A percentile compares a stretch with the other conserved stretches of the same genome.
These are phyloP conservation scores for Polydrusus pterygomalis DNA, from an alignment of 2,888 invertebrate genomes.

Conservation along the genomic window DNA sequence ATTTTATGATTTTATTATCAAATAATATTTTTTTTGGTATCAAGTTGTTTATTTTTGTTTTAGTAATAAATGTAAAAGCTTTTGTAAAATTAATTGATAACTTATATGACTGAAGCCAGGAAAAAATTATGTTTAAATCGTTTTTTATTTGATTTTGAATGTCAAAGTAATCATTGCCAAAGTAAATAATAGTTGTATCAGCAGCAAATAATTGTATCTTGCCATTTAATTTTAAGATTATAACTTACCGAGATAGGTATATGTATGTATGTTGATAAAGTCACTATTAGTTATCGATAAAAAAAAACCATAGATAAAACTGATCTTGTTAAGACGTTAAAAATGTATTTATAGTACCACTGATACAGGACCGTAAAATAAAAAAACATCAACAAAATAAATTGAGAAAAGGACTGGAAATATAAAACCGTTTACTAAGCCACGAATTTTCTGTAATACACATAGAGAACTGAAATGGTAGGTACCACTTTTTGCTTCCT, in stretches of 20 bases:
- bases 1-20: too few species aligned
- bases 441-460: neutral
- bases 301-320: neutral
- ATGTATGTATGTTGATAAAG: neutral
- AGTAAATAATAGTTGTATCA: too few species aligned
- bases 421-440: neutral
- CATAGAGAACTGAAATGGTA: slow-evolving; percentile 16
- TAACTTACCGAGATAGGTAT: neutral
- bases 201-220: too few species aligned
- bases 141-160: too few species aligned
- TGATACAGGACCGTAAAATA: slow-evolving; percentile 15
- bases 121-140: too few species aligned
- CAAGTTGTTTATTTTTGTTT: too few species aligned
- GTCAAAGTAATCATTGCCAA: too few species aligned
- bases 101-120: too few species aligned
- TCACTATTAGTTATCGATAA: slow-evolving; percentile 14
- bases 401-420: slow-evolving; percentile 14
- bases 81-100: too few species aligned
- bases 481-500: slow-evolving; percentile 33
- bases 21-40: too few species aligned
- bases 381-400: neutral
- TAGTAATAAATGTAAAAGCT: too few species aligned
- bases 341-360: slow-evolving; percentile 15
- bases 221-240: too few species aligned
- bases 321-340: neutral